phyloP scores from a whole-genome alignment of 2,888 invertebrate species.

The Agriotes lineatus region DNA sequence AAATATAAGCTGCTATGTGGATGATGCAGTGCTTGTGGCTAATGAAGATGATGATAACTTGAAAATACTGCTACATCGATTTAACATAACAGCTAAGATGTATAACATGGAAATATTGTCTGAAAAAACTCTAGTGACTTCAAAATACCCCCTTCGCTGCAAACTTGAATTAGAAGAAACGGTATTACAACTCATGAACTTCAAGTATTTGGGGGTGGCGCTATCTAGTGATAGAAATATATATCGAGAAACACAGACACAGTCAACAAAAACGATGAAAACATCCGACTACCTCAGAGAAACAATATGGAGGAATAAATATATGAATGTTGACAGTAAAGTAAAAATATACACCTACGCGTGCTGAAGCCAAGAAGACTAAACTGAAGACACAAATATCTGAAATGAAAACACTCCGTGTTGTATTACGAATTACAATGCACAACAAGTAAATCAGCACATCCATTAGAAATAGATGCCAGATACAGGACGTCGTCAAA shows the following conservation, averaged over 20 bases:
- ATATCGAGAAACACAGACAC: not conserved
- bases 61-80: not conserved
- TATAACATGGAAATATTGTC: too few species aligned
- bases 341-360: not conserved
- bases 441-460: too few species aligned
- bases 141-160: not conserved
- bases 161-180: not conserved
- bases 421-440: not conserved
- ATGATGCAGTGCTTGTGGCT: too few species aligned
- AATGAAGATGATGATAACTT: not conserved
- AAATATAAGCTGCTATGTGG: not conserved
- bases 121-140: not conserved
- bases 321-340: too few species aligned
- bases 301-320: too few species aligned
- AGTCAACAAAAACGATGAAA: not conserved
- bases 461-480: too few species aligned
- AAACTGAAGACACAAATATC: not conserved
- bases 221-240: not conserved
- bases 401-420: not conserved
- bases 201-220: not conserved
- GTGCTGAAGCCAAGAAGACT: not conserved
- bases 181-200: not conserved
- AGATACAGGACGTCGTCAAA: too few species aligned
- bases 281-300: not conserved
- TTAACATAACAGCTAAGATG: not conserved